Evolutionary conservation across 2,797 vertebrate species (phyloP).

Genomic region (Enteromius viviparus): DNA sequence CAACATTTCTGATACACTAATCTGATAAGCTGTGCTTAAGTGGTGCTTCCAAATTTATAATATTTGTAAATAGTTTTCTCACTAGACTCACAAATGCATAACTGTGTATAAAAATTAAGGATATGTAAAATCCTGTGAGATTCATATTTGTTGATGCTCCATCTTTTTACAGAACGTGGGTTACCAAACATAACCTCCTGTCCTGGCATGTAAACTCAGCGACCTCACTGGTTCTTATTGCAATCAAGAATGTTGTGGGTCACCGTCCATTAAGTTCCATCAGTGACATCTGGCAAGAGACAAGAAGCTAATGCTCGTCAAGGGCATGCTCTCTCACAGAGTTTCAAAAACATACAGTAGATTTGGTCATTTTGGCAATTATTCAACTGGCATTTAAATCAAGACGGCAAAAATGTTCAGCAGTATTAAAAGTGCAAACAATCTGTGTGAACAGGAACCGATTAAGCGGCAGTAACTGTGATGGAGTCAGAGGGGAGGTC

Average conservation of each 20-base stretch:
- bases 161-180: background rate
- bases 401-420: background rate
- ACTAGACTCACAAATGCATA: background rate
- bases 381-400: background rate
- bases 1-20: background rate
- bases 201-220: background rate
- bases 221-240: background rate
- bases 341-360: background rate
- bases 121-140: background rate
- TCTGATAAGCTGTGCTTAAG: background rate
- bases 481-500: slow-evolving; percentile 38
- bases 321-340: background rate
- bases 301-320: background rate
- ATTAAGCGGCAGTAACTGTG: background rate
- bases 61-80: background rate
- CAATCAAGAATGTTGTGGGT: background rate
- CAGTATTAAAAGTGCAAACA: background rate
- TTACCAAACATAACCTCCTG: background rate
- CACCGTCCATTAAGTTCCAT: slow-evolving; percentile 10
- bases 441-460: background rate
- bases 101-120: background rate
- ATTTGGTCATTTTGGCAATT: background rate
- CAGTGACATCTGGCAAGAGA: slow-evolving; percentile 4
- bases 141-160: background rate
- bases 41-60: background rate